Evolutionary conservation across 1,140 invertebrate species (phyloP), one percentile per base, ranked within the genome.

Genomic region (Musca vetustissima): DNA sequence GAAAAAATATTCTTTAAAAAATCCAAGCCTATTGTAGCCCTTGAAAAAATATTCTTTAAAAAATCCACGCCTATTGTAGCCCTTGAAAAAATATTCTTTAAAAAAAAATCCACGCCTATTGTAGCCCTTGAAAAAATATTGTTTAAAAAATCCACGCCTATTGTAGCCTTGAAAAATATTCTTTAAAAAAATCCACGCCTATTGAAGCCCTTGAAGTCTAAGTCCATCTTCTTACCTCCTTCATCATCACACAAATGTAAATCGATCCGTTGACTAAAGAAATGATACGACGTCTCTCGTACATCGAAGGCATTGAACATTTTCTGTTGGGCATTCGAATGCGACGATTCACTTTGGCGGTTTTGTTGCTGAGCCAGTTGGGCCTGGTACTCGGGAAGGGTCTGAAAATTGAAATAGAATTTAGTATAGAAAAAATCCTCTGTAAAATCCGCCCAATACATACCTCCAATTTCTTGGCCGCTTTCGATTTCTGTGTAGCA

Each of bases 211-310:
- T 50, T 4, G 3, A 17, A 17, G 6, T 13, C 3, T 17, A 4
- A 50, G 19, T 50, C 6, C n/a, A n/a, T 21, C 15, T 13, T 17
- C 48, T 88, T 84, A 94, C 93, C 85, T 75, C 93, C 93, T 73
- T 91, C 90, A 84, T 99, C 98, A 84, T 99, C 98, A 83, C 95
- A 98, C 43, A 99, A 88, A 86, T 99, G 97, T 50, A 99, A 86
- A 85, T 99, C 95, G 76, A 99, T 95, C 76, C 93, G 89, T 64
- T 95, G 92, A 70, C 94, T 95, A 68, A 96, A 88, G 79, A 99
- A 90, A 85, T 99, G 98, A 86, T 98, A 98, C 1, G 97, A 99
- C 0, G 98, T 99, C 85, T 99, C 97, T 7, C 93, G 85, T 28
- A 99, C 95, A 86, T 99, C 97, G 85, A 94, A 96, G 69, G 88